phyloP scores from a whole-genome alignment of 1,140 invertebrate genomes.

The Lineus longissimus region DNA sequence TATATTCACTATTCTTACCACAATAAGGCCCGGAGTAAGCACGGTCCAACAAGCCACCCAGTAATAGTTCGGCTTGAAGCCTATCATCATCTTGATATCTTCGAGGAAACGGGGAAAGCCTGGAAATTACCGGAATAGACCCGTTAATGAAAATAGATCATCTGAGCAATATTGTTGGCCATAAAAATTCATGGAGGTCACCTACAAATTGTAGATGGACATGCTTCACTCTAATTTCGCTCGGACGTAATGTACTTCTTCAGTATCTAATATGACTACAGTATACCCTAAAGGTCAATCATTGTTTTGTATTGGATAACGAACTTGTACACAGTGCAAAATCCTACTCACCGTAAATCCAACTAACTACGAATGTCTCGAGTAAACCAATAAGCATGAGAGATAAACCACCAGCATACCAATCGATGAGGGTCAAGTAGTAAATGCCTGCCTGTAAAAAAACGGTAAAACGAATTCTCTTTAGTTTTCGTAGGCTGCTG shows the following conservation, averaged over 20 bases:
- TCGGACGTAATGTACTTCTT: background rate
- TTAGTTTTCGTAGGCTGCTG: background rate
- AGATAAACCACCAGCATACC: conserved; percentile 79
- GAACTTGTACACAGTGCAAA: background rate
- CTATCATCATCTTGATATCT: conserved; percentile 68
- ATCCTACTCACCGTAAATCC: conserved; percentile 63
- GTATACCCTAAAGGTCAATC: conserved; percentile 72
- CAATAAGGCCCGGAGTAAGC: conserved; percentile 62
- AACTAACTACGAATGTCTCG: conserved; percentile 73
- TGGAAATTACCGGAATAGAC: too few relatives aligned
- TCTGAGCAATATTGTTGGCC: too few relatives aligned
- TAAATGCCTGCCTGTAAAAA: conserved; percentile 65
- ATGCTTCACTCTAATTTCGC: background rate
- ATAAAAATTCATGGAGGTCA: too few relatives aligned
- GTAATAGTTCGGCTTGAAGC: conserved; percentile 59
- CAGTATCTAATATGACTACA: conserved; percentile 60
- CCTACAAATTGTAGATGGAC: too few relatives aligned
- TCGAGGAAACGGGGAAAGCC: conserved; percentile 60
- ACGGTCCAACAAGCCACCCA: conserved; percentile 64
- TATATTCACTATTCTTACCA: too few relatives aligned
- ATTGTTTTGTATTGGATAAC: conserved; percentile 63
- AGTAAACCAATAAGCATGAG: conserved; percentile 69
- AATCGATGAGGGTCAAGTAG: conserved; percentile 77
- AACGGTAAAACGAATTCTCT: conserved; percentile 51
- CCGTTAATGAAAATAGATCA: too few relatives aligned